Conservation (phyloP, 2,797 vertebrate species). For the Poecilia picta region DNA sequence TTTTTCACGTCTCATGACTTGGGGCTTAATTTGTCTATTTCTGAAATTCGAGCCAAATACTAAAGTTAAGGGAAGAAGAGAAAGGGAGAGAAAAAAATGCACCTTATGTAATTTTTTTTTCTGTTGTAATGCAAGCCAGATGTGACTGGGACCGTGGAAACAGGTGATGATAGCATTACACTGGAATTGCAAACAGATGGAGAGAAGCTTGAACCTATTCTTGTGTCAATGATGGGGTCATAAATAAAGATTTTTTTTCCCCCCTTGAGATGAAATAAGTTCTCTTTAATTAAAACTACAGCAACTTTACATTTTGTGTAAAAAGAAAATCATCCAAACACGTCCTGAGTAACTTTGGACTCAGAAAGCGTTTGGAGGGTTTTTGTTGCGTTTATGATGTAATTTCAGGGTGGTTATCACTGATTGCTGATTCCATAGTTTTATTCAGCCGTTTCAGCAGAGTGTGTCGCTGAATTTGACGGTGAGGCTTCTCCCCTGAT, state of each 20-base stretch:
- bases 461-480: conserved; percentile 31
- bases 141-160: conserved; percentile 87
- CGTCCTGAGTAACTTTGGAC: background rate
- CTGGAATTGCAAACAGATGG: conserved; percentile 88
- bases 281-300: conserved; percentile 66
- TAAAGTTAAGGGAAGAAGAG: conserved; percentile 68
- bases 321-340: conserved; percentile 40
- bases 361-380: conserved; percentile 4
- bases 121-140: conserved; percentile 89
- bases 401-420: conserved; percentile 10
- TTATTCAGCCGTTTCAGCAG: conserved; percentile 14
- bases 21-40: conserved; percentile 84
- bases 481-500: conserved; percentile 30
- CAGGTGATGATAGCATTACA: conserved; percentile 97
- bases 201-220: conserved; percentile 87
- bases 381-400: conserved; percentile 8
- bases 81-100: conserved; percentile 83
- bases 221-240: conserved; percentile 81
- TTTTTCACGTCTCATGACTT: conserved; percentile 40
- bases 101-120: conserved; percentile 88
- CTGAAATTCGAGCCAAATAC: conserved; percentile 86
- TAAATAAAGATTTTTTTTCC: conserved; percentile 79
- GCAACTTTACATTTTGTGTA: conserved; percentile 52
- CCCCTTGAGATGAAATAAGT: conserved; percentile 69
- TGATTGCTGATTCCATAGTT: conserved; percentile 6